Base-by-base conservation (phyloP, 2,888 invertebrate genomes). In the Drosophila bunnanda region DNA sequence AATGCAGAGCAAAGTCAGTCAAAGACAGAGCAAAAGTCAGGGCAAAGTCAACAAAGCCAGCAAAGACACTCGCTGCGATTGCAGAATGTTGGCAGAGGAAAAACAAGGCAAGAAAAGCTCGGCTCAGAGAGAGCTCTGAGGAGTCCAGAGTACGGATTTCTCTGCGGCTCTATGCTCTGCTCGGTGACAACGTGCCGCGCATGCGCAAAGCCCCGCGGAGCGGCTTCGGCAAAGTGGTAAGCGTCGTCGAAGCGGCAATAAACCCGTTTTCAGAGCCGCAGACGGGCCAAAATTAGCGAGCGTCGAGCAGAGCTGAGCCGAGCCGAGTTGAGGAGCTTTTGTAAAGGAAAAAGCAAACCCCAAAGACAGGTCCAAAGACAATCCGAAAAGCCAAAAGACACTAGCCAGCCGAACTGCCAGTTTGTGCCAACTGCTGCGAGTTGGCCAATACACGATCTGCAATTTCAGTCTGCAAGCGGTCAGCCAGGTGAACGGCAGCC, bases 391-490 rank as follows among this genome's bases (percentile, higher is more conserved):
- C 54, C 68, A 80, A 65, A 60, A 30, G 46, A 52, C 69, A 58
- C 30, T 50, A 59, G 69, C 50, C 59, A 72, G 56, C 62, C 65
- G 75, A 73, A 74, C 65, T 59, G 54, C 75, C 67, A 75, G 61
- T 78, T 85, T 78, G 75, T 88, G 88, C 83, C 90, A 91, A 90
- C 82, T 70, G 81, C 82, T 71, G 81, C 75, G 79, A 78, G 89
- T 90, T 89, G 88, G 90, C 90, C 89, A 90, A 90, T 80, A 57
- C 50, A 52, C 84, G 80, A 79, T 88, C 78, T 88, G 81, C 87
- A 88, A 89, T 83, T 89, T 91, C 86, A 91, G 92, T 92, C 91
- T 91, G 91, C 91, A 91, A 90, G 89, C 89, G 89, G 91, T 91
- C 90, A 91, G 92, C 89, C 88, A 87, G 83, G 91, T 90, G 90